A percentile compares a stretch with the other conserved stretches of the same genome.
Evolutionary conservation across 53 echinoderm and acorn worm genomes (phyloP).

Genomic region (Astropecten irregularis): DNA sequence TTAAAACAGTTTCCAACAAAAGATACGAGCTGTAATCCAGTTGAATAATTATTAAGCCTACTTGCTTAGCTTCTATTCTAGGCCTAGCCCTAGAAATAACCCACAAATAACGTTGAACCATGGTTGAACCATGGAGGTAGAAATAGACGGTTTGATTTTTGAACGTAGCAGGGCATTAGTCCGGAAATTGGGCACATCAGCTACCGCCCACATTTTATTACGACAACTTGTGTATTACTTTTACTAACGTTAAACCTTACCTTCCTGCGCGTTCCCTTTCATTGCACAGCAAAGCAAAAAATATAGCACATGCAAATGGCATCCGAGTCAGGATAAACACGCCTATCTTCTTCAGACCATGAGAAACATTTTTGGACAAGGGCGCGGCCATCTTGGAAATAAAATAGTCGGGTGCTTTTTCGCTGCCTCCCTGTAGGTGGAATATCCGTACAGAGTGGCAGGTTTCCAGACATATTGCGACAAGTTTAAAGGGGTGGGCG

Average conservation of each 20-base stretch:
- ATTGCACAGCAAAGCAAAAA: constrained; percentile 46
- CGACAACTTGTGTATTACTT: no score
- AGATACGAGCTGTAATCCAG: no score
- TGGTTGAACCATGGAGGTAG: no score
- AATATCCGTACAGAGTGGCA: background rate
- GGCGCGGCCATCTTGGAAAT: constrained; percentile 62
- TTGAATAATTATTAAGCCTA: no score
- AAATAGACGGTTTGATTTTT: no score
- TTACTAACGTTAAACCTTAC: constrained; percentile 35
- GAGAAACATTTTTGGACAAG: no score
- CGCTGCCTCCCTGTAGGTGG: background rate
- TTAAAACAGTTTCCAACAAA: no score
- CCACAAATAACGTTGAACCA: no score
- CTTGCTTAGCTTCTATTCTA: no score
- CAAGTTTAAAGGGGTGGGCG: background rate
- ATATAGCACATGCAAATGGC: constrained; percentile 52
- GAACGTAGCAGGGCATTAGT: no score
- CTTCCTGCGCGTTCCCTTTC: constrained; percentile 44
- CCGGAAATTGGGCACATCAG: constrained; percentile 24
- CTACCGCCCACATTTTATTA: background rate
- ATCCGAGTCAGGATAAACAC: constrained; percentile 51
- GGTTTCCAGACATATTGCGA: background rate
- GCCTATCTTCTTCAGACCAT: constrained; percentile 28
- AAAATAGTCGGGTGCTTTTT: constrained; percentile 12
- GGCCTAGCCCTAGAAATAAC: no score